phyloP scores from a whole-genome alignment of 2,113 vertebrate species.

The Gorsachius goisagi region DNA sequence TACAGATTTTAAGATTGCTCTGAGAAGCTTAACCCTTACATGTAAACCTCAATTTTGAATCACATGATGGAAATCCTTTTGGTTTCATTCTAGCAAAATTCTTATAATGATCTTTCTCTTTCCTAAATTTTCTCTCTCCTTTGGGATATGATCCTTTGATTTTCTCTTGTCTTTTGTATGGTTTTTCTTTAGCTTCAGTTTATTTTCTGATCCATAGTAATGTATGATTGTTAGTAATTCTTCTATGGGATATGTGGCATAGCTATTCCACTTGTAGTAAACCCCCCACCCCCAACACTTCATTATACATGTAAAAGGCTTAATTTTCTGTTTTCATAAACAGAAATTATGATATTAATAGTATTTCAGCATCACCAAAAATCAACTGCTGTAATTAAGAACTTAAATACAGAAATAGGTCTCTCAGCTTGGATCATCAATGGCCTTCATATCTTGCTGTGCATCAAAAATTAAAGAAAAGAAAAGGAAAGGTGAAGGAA shows the following conservation, averaged over 20 bases:
- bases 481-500: not conserved
- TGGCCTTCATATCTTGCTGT: not conserved
- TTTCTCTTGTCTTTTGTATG: not conserved
- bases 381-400: not conserved
- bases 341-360: not conserved
- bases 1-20: not conserved
- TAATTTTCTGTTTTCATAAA: not conserved
- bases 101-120: not conserved
- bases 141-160: not conserved
- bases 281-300: rapidly evolving
- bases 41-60: not conserved
- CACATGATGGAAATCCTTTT: not conserved
- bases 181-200: not conserved
- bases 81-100: not conserved
- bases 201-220: not conserved
- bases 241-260: not conserved
- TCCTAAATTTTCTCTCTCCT: not conserved
- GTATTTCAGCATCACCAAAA: not conserved
- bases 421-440: not conserved
- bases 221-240: not conserved
- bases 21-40: not conserved
- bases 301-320: not conserved
- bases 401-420: not conserved
- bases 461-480: not conserved
- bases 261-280: not conserved